A percentile compares a stretch with the other conserved stretches of the same genome.
These are phyloP conservation scores for Drosophila percnosoma DNA, from an alignment of 2,888 invertebrate species.

Conservation along the genomic window DNA sequence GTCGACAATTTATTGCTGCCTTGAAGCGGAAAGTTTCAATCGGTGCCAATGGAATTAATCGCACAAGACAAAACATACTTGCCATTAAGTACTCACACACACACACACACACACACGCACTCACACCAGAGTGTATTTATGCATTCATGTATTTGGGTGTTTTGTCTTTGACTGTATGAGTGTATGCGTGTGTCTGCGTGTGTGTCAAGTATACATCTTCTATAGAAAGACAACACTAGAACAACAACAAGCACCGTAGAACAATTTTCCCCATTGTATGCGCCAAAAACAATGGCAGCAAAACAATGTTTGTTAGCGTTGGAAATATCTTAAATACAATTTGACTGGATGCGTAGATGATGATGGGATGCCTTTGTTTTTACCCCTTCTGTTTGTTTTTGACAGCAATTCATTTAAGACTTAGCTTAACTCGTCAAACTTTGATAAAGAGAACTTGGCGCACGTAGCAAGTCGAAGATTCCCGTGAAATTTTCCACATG, in stretches of 20 bases:
- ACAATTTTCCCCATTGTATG: conserved; percentile 44
- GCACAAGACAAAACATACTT: conserved; percentile 59
- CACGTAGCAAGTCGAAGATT: conserved; percentile 23
- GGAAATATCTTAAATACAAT: conserved; percentile 43
- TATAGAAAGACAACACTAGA: conserved; percentile 50
- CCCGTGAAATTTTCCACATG: conserved; percentile 7
- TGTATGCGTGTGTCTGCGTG: conserved; percentile 25
- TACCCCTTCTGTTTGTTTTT: conserved; percentile 36
- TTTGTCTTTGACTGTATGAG: conserved; percentile 1
- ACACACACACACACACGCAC: conserved; percentile 11
- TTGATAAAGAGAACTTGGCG: conserved; percentile 8
- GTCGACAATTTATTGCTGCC: conserved; percentile 76
- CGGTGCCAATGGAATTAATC: conserved; percentile 80
- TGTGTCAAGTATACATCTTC: conserved; percentile 50
- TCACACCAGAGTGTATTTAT: conserved; percentile 40
- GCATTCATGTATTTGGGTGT: conserved; percentile 64
- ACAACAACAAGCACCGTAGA: conserved; percentile 40
- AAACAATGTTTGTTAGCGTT: conserved; percentile 15
- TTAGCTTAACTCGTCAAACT: conserved; percentile 9
- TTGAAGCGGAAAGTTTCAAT: conserved; percentile 76
- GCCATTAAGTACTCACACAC: conserved; percentile 56
- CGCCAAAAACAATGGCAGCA: conserved; percentile 29
- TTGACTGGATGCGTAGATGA: conserved; percentile 24
- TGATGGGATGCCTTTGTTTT: no score
- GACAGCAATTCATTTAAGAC: conserved; percentile 61